Percentiles rank a stretch among this genome's conserved stretches.
Evolutionary conservation across 2,888 invertebrate species (phyloP).

Genomic region (Watsonalla binaria): DNA sequence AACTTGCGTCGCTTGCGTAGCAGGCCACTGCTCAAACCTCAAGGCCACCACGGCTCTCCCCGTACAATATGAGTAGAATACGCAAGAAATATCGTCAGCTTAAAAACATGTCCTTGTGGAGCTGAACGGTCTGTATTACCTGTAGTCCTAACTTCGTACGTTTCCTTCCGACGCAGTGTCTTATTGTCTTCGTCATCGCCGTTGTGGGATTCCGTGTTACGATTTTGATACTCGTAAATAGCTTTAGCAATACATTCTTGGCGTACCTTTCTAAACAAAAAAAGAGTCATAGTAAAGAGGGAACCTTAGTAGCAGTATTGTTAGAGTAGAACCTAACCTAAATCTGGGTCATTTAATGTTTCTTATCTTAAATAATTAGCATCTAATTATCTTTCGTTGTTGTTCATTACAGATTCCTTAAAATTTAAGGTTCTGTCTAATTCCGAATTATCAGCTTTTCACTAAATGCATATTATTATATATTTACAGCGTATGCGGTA

Average conservation of each 20-base stretch:
- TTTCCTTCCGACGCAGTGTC: conserved; percentile 4
- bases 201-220: conserved; percentile 3
- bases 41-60: too few species aligned
- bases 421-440: too few species aligned
- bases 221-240: not conserved
- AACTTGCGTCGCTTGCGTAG: too few species aligned
- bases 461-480: too few species aligned
- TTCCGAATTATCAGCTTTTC: too few species aligned
- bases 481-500: too few species aligned
- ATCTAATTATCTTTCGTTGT: too few species aligned
- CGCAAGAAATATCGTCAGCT: too few species aligned
- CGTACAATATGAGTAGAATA: too few species aligned
- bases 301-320: not conserved
- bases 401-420: too few species aligned
- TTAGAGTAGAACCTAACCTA: not conserved
- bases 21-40: too few species aligned
- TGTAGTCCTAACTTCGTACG: not conserved
- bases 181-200: conserved; percentile 5
- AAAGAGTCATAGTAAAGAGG: not conserved
- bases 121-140: not conserved
- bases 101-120: too few species aligned
- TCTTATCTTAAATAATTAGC: not conserved
- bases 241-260: conserved; percentile 21
- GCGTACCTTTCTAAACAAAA: conserved; percentile 16
- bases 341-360: not conserved